Base-by-base conservation (phyloP, 2,888 invertebrate species). In the Synanthedon myopaeformis region DNA sequence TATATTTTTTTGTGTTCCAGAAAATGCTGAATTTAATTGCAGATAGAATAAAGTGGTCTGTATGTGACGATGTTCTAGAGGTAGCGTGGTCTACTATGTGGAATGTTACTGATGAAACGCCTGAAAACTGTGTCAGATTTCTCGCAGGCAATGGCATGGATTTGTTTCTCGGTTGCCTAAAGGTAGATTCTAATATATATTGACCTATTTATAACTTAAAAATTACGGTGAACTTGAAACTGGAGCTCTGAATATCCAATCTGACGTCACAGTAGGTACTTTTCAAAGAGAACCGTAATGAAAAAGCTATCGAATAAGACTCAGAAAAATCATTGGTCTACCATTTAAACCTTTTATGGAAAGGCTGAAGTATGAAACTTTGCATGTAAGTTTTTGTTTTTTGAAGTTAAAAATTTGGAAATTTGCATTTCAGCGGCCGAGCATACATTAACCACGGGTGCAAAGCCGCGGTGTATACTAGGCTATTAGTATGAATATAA, bases 31-130 rank as follows among this genome's bases (percentile, higher is more conserved):
- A 91, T 65, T 89, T 98, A 63, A 97, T 99, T 58, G 90, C 92
- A 54, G 93, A 94, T 69, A 92, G 97, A 52, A 87, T 97, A 56
- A 90, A 91, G 55, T 89, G 92, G 42, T 90, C 90, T 55, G 85
- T 93, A 48, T 97, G 96, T 73, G 98, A 99, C 77, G 98, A 99
- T 77, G 96, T 98, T 14, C 90, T 99, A 84, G 98, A 98, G 84
- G 96, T 97, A 13, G 96, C 98, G 3, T 99, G 99, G 99, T 97
- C 97, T 55, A 97, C 97, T n/a, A 95, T 99, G 94, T 99, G 98
- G 98, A 99, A 98, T 82, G 95, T 96, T 61, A 94, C 95, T 41
- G 98, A 99, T 78, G 98, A 99, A 87, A 98, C 98, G 11, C 95
- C 97, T 49, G 90, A 93, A 64, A 99, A 99, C 88, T 98, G 98